Conservation (phyloP, 2,797 vertebrate species). For the Epinephelus awoara region DNA sequence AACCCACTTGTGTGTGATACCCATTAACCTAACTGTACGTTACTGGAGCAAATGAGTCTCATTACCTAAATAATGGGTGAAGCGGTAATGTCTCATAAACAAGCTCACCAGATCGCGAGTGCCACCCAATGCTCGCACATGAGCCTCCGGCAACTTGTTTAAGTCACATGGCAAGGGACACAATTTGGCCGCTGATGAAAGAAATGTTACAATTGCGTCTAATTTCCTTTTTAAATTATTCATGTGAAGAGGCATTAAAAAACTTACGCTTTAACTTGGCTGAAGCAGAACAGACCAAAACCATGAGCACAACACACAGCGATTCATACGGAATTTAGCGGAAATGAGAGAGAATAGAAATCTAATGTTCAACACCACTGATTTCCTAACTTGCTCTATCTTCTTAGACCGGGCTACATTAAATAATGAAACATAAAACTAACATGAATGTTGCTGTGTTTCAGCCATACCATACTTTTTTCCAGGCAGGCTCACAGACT, state of each 20-base stretch:
- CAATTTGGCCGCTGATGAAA: slow-evolving; percentile 9
- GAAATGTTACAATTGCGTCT: background rate
- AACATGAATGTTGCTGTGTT: background rate
- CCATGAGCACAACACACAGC: background rate
- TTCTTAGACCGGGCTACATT: background rate
- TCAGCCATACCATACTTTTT: background rate
- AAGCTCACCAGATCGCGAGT: slow-evolving; percentile 45
- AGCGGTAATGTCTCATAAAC: slow-evolving; percentile 65
- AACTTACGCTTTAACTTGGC: slow-evolving; percentile 8
- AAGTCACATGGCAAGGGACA: slow-evolving; percentile 12
- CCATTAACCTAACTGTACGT: slow-evolving; percentile 76
- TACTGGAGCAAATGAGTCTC: slow-evolving; percentile 72
- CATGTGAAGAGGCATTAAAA: background rate
- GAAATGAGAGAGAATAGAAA: background rate
- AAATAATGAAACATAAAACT: background rate
- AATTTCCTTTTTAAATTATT: slow-evolving; percentile 30
- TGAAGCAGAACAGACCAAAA: background rate
- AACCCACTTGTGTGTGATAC: slow-evolving; percentile 74
- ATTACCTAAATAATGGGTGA: slow-evolving; percentile 70
- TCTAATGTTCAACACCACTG: background rate
- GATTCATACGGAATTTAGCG: background rate
- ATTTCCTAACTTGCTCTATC: background rate
- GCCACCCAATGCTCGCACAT: slow-evolving; percentile 27
- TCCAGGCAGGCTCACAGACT: background rate
- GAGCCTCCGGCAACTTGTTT: slow-evolving; percentile 4